Base-by-base conservation (phyloP, 2,113 vertebrate species). In the Sylvietta virens region DNA sequence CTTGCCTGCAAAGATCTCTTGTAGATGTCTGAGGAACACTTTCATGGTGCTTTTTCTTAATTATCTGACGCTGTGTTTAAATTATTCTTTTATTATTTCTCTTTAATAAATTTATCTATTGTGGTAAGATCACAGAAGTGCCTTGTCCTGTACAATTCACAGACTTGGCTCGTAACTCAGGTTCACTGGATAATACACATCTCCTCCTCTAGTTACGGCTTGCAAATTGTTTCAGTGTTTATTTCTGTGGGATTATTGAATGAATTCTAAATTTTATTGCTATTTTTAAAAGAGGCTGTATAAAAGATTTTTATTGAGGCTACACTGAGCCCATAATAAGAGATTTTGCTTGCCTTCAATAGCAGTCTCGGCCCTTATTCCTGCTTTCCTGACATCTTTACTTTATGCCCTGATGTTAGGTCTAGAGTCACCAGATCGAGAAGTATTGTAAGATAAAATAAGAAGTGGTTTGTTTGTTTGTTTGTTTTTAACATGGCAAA, bases 41-140 rank as follows among this genome's bases (percentile, higher is more conserved):
- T 74, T 44, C 50, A 20, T 53, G 17, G 24, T 58, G 12, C 14
- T 66, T 58, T 72, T 86, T 58, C 11, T 65, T 86, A 58, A 27
- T 83, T 77, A 58, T 30, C 8, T 30, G 45, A 24, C 81, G 11
- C 27, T 81, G 9, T 92, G 33, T 50, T 85, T 70, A 58, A 66
- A 60, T 67, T 2, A 16, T 33, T 60, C 5, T 95, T 82, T 53
- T 37, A 15, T 61, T 73, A 48, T 67, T 62, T 82, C 7, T 62
- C 8, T 67, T 84, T 40, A 10, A 60, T 54, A n/a, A 28, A 42
- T 64, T 47, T 87, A 48, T 44, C 28, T 54, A 1, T 45, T 74
- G 7, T 45, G n/a, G 13, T 44, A 53, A 39, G 10, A 24, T 40
- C 31, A 47, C 0, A 0, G 0, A 67, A 40, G 4, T 60, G 4